phyloP scores from a whole-genome alignment of 2,888 invertebrate species.

The Hirudinaria manillensis region DNA sequence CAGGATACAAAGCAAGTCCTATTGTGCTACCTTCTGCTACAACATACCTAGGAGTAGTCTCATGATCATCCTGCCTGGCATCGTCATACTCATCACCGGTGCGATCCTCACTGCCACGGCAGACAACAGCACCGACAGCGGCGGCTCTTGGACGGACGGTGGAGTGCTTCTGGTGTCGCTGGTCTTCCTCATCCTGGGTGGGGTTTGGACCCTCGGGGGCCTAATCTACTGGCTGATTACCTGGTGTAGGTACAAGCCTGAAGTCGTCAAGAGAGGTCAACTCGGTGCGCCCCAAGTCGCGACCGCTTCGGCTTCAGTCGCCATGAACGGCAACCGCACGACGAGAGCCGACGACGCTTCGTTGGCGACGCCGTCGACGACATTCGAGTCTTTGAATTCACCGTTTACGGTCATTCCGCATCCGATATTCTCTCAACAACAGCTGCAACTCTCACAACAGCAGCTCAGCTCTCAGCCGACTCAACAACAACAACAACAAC shows the following conservation, averaged over 20 bases:
- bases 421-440: conserved; percentile 10
- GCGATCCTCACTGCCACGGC: conserved; percentile 26
- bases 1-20: conserved; percentile 21
- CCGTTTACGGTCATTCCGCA: background rate
- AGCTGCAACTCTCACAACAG: background rate
- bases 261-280: background rate
- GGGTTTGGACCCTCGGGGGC: conserved; percentile 32
- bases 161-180: conserved; percentile 24
- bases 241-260: conserved; percentile 29
- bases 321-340: background rate
- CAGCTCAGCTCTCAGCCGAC: background rate
- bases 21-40: conserved; percentile 35
- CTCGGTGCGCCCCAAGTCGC: background rate
- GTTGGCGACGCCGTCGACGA: background rate
- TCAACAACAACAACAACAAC: too few species aligned
- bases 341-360: too few species aligned
- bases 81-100: conserved; percentile 36
- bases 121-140: background rate
- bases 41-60: conserved; percentile 38
- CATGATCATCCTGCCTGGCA: conserved; percentile 37
- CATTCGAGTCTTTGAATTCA: background rate
- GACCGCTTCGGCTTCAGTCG: background rate
- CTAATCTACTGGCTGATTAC: conserved; percentile 31
- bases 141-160: conserved; percentile 29
- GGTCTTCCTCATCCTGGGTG: conserved; percentile 36